Evolutionary conservation across 2,797 vertebrate genomes (phyloP).

Genomic region (Myotis findleyi): DNA sequence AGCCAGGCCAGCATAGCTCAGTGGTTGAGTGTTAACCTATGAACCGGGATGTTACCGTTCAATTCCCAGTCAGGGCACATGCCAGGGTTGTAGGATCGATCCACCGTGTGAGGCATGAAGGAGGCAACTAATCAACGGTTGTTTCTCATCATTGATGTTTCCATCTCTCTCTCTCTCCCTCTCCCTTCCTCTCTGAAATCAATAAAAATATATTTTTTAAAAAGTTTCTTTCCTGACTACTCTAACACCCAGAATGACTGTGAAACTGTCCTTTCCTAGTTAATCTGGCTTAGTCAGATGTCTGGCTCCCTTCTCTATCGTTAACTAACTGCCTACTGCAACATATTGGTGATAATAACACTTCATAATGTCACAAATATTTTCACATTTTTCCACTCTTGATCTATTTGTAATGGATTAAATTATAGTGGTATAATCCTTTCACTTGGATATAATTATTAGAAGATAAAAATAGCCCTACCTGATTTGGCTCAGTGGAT

Average conservation of each 20-base stretch:
- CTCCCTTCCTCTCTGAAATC: too few relatives aligned
- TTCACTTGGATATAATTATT: not conserved
- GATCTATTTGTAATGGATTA: conserved; percentile 32
- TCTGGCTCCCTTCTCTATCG: not conserved
- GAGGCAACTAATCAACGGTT: too few relatives aligned
- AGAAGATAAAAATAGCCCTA: not conserved
- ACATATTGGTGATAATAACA: not conserved
- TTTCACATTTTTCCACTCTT: not conserved
- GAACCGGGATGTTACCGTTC: too few relatives aligned
- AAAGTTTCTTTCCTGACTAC: not conserved
- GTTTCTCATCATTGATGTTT: too few relatives aligned
- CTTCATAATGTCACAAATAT: not conserved
- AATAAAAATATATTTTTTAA: too few relatives aligned
- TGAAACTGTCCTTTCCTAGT: not conserved
- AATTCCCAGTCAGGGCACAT: too few relatives aligned
- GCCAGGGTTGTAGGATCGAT: too few relatives aligned
- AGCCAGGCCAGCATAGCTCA: too few relatives aligned
- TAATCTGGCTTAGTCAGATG: not conserved
- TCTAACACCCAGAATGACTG: not conserved
- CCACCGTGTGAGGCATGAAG: too few relatives aligned
- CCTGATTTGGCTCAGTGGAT: too few relatives aligned
- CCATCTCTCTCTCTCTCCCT: too few relatives aligned
- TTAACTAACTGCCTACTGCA: not conserved
- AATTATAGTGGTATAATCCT: not conserved
- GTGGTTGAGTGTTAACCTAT: too few relatives aligned